Evolutionary conservation across 2,113 vertebrate genomes (phyloP), one percentile per base, ranked within the genome.

Genomic region (Tenrec ecaudatus): DNA sequence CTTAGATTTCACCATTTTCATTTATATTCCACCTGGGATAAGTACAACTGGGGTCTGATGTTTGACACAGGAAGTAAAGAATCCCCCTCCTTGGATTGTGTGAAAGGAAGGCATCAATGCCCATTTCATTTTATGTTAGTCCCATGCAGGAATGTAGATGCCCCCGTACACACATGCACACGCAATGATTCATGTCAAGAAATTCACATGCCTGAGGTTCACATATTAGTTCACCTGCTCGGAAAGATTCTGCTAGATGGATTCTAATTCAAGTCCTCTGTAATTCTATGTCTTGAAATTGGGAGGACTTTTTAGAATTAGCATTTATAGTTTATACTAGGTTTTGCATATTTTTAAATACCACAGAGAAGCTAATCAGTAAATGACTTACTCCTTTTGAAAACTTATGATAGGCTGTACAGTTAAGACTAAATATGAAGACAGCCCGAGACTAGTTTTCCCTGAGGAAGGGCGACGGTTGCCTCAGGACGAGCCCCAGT

Each of bases 81-180:
- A 6, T n/a, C 62, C 33, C 73, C 60, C 22, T 23, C 16, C 23
- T 80, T 73, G 12, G 31, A 57, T 90, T 92, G 43, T 33, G 0
- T 66, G 29, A 69, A 75, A 27, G 2, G 20, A 17, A 27, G 2
- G 20, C 19, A 47, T 22, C 17, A 57, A 0, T 31, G 14, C 43
- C 53, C 33, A 36, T 82, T 93, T 84, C 6, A 38, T 71, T 83
- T 88, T 53, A 68, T 11, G 19, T 27, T 29, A 66, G 64, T 9
- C 0, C 38, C 57, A 6, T 73, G 16, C 1, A 27, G 16, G 3
- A 62, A 7, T 25, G 1, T 19, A 0, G 12, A 29, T 1, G 60
- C 6, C 58, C 11, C 69, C 0, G 62, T 31, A 2, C 4, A 25
- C 14, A 1, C 3, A 29, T 1, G 60, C 6, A 71, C 7, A 76